These are phyloP conservation scores for Oncorhynchus mykiss DNA, from an alignment of 2,113 vertebrate genomes.

Conservation along the genomic window DNA sequence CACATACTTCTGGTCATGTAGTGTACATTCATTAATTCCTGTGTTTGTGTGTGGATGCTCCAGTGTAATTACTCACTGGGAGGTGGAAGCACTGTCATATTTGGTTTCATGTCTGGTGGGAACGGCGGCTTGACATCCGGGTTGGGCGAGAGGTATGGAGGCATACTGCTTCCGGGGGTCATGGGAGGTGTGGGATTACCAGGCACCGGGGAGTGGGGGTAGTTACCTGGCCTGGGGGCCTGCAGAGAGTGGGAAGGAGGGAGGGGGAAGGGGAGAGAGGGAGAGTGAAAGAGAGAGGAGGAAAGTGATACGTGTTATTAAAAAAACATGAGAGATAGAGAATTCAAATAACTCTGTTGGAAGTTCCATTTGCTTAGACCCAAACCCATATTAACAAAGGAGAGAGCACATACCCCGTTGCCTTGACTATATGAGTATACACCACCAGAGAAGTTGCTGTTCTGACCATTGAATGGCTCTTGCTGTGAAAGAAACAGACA, in stretches of 20 bases:
- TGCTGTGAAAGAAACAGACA: conserved; percentile 62
- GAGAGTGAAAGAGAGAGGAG: not conserved
- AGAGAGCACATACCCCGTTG: conserved; percentile 76
- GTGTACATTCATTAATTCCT: not conserved
- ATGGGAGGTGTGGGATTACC: conserved; percentile 98
- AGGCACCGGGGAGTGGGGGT: conserved; percentile 98
- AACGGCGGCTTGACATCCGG: conserved; percentile 98
- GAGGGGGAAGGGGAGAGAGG: not conserved
- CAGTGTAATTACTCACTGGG: conserved; percentile 80
- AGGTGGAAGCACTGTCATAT: conserved; percentile 92
- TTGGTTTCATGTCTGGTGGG: conserved; percentile 98
- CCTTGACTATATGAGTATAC: conserved; percentile 86
- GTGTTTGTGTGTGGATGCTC: not conserved
- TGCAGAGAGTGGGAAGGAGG: conserved; percentile 47
- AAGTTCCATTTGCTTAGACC: not conserved
- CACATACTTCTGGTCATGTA: too few species aligned
- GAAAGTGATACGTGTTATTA: not conserved
- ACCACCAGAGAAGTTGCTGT: conserved; percentile 80
- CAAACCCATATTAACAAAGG: not conserved
- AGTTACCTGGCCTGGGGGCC: conserved; percentile 94
- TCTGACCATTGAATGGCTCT: conserved; percentile 81
- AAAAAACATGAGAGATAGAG: not conserved
- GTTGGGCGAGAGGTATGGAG: conserved; percentile 93
- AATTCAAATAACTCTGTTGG: not conserved
- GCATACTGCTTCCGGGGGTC: conserved; percentile 97